A percentile compares a stretch with the other conserved stretches of the same genome.
These are phyloP conservation scores for Ariolimax columbianus DNA, from an alignment of 2,888 invertebrate genomes.

Conservation along the genomic window DNA sequence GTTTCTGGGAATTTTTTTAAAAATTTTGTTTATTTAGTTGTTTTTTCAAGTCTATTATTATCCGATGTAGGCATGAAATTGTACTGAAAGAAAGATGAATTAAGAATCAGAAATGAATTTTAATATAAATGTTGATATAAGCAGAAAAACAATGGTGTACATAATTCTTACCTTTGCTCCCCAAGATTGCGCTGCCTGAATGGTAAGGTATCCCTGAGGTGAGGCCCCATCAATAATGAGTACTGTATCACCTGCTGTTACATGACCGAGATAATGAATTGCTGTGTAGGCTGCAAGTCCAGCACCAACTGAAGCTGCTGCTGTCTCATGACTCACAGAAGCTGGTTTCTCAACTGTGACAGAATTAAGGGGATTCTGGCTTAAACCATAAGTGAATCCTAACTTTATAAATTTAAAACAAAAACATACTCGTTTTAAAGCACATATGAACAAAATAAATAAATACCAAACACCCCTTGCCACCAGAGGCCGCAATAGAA, in stretches of 20 bases:
- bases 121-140: background rate
- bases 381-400: background rate
- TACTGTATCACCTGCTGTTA: slow-evolving; percentile 79
- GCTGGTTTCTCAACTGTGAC: slow-evolving; percentile 79
- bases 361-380: background rate
- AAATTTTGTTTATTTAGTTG: too few species aligned
- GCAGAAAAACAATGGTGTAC: background rate
- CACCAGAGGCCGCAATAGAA: too few species aligned
- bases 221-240: slow-evolving; percentile 80
- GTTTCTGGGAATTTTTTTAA: too few species aligned
- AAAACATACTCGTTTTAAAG: too few species aligned
- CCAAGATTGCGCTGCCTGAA: slow-evolving; percentile 80
- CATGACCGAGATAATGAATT: slow-evolving; percentile 78
- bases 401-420: background rate
- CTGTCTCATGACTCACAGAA: slow-evolving; percentile 78
- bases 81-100: background rate
- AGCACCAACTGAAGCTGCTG: slow-evolving; percentile 79
- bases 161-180: slow-evolving; percentile 78
- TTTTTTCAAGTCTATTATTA: background rate
- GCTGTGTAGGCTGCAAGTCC: slow-evolving; percentile 80
- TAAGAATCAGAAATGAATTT: background rate
- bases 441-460: too few species aligned
- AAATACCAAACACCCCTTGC: too few species aligned
- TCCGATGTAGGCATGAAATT: too few species aligned
- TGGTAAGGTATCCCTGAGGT: slow-evolving; percentile 77